A percentile compares a stretch with the other conserved stretches of the same genome.
Conservation (phyloP, 2,888 invertebrate species). For the Drosophila dives region DNA sequence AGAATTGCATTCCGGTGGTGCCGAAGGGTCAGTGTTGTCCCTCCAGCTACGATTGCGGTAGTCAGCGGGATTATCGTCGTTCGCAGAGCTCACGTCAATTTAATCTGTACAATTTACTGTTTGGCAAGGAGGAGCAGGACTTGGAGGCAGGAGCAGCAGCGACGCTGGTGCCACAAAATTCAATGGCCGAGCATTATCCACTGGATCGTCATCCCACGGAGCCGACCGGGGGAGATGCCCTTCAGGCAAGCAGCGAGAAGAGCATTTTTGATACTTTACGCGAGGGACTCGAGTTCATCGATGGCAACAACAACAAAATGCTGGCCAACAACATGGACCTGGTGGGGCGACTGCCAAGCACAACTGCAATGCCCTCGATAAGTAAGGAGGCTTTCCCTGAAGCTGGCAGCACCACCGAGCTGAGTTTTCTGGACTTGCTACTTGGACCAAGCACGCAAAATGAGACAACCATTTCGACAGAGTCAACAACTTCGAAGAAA, state of each 20-base stretch:
- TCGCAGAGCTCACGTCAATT: slow-evolving; percentile 82
- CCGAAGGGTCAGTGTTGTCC: slow-evolving; percentile 93
- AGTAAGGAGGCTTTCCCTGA: slow-evolving; percentile 5
- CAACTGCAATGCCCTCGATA: slow-evolving; percentile 24
- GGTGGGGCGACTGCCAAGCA: slow-evolving; percentile 35
- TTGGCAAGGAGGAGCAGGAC: slow-evolving; percentile 79
- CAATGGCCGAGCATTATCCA: slow-evolving; percentile 75
- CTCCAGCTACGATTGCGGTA: slow-evolving; percentile 92
- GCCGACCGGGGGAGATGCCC: slow-evolving; percentile 35
- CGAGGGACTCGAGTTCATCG: slow-evolving; percentile 83
- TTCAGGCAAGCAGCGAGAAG: slow-evolving; percentile 74
- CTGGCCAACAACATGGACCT: slow-evolving; percentile 74
- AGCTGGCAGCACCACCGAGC: slow-evolving; percentile 61
- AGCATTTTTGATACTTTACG: slow-evolving; percentile 82
- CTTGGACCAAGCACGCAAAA: slow-evolving; percentile 73
- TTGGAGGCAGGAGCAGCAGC: slow-evolving; percentile 40
- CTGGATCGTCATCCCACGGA: slow-evolving; percentile 76
- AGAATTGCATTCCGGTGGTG: slow-evolving; percentile 91
- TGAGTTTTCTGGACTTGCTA: slow-evolving; percentile 80
- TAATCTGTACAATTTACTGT: slow-evolving; percentile 82
- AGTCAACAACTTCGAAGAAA: slow-evolving; percentile 59
- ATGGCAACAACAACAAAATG: slow-evolving; percentile 80
- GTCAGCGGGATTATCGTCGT: slow-evolving; percentile 84
- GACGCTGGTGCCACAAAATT: slow-evolving; percentile 44
- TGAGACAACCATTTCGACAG: slow-evolving; percentile 30